Evolutionary conservation across 2,797 vertebrate genomes (phyloP).

Genomic region (Monodelphis domestica): DNA sequence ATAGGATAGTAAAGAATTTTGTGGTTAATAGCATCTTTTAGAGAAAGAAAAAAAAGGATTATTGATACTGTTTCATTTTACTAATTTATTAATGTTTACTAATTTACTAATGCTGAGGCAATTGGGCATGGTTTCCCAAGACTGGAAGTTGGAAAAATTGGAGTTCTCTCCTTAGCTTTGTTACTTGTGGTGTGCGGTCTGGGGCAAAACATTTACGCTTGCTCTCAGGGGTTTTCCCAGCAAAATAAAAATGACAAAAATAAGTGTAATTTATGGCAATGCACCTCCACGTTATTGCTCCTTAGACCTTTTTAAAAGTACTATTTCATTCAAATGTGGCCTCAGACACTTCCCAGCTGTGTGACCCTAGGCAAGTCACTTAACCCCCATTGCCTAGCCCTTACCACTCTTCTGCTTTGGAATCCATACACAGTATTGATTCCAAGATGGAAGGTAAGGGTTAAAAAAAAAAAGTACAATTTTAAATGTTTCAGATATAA

Average conservation of each 20-base stretch:
- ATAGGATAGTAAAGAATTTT: conserved; percentile 22
- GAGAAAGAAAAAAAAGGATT: conserved; percentile 32
- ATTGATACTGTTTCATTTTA: conserved; percentile 29
- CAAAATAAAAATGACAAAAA: conserved; percentile 15
- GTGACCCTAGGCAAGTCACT: too few relatives aligned
- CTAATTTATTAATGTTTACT: too few relatives aligned
- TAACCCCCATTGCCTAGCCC: too few relatives aligned
- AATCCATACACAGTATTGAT: too few relatives aligned
- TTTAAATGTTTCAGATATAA: conserved; percentile 37
- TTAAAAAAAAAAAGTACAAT: too few relatives aligned
- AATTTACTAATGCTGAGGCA: conserved; percentile 29
- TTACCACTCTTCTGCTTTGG: too few relatives aligned
- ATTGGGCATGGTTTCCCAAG: conserved; percentile 30
- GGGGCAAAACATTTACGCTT: conserved; percentile 38
- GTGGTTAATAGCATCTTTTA: conserved; percentile 20
- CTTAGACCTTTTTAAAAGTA: conserved; percentile 30
- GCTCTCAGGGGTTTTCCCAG: conserved; percentile 27
- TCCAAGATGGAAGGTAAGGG: too few relatives aligned
- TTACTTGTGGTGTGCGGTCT: not conserved
- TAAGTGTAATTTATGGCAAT: conserved; percentile 48
- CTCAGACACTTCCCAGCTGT: too few relatives aligned
- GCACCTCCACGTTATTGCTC: not conserved
- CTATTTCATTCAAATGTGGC: too few relatives aligned
- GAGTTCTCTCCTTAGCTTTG: conserved; percentile 7
- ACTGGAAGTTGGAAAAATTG: conserved; percentile 14